Evolutionary conservation across 2,888 invertebrate genomes (phyloP), one percentile per base, ranked within the genome.

Genomic region (Serripes groenlandicus): DNA sequence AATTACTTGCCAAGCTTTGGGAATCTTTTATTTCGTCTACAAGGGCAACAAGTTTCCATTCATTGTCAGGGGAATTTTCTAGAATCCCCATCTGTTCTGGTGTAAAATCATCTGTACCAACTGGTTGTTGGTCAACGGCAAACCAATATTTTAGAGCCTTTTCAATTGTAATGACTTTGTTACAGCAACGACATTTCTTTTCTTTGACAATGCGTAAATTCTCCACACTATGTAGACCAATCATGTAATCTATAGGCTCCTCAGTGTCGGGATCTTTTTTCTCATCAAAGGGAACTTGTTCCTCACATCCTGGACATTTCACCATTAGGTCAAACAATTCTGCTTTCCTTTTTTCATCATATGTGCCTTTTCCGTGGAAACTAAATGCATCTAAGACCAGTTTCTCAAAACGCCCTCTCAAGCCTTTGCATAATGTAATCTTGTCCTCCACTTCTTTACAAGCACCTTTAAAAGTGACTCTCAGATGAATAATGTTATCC

Each of bases 401-500:
- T n/a, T 62, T 28, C 32, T 62, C 62, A 15, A 62, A 30, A n/a
- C 21, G 11, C n/a, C n/a, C 7, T 21, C 34, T 28, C 62, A 32
- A 18, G n/a, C 18, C 0, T 21, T 21, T 15, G 35, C 62, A 62
- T n/a, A 4, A 62, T 21, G 37, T 42, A 3, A 23, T 28, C 42
- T 26, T 66, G 42, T 32, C 23, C 26, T 21, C 15, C 9, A 11
- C 21, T 2, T 23, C 28, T 42, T 42, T 7, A 26, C 15, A 26
- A 23, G 5, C 7, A 42, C 42, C 34, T 21, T 18, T 26, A 15
- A 32, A 66, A 18, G 42, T 42, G 42, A 66, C 35, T 18, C 21
- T 66, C 26, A 66, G 26, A 32, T 66, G 21, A 5, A 66, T 26
- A 3, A 66, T 42, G 35, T 66, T 28, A 28, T 66, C 66, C 66